Base-by-base conservation (phyloP, 2,113 vertebrate genomes). In the Plectropomus leopardus region DNA sequence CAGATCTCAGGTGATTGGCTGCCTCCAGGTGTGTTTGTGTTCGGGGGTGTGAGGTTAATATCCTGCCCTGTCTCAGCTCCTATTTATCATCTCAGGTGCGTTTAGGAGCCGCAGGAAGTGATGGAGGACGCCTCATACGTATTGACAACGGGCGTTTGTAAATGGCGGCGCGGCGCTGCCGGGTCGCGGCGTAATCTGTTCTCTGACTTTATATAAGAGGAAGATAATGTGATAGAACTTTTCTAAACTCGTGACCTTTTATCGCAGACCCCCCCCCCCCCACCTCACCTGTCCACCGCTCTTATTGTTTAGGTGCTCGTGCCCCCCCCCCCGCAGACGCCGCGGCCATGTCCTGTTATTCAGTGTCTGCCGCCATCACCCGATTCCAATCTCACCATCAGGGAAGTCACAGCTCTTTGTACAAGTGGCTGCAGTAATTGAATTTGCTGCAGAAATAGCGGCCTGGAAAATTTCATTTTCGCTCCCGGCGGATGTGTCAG, bases 391-490 rank as follows among this genome's bases (percentile, higher is more conserved):
- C 98, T 99, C 97, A 96, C 94, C 95, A 95, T 96, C 96, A 96
- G 97, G 97, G 96, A 97, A 97, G 96, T 97, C 97, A 95, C 95
- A 97, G 95, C 93, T 92, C 96, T 97, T 97, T 96, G 96, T 97
- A 97, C 96, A 97, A 97, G 96, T 96, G 96, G 95, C 96, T 95
- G 77, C 95, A 96, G 96, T 99, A 99, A 99, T 99, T 98, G 97
- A 99, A 99, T 99, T 97, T 99, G 97, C 96, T 96, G 97, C 97
- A 97, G 97, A 97, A 98, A 99, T 97, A 97, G 96, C 96, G 93
- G 95, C 93, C 93, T 97, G 96, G 96, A 97, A 98, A 97, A 98
- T 99, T 97, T 98, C 97, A 99, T 98, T 98, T 96, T 96, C 95
- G 95, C 95, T 93, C 85, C 92, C 87, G 79, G 45, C 14, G 55